Percentiles rank a stretch among this genome's conserved stretches.
phyloP scores from a whole-genome alignment of 2,888 invertebrate genomes.

The Melipona bicolor region DNA sequence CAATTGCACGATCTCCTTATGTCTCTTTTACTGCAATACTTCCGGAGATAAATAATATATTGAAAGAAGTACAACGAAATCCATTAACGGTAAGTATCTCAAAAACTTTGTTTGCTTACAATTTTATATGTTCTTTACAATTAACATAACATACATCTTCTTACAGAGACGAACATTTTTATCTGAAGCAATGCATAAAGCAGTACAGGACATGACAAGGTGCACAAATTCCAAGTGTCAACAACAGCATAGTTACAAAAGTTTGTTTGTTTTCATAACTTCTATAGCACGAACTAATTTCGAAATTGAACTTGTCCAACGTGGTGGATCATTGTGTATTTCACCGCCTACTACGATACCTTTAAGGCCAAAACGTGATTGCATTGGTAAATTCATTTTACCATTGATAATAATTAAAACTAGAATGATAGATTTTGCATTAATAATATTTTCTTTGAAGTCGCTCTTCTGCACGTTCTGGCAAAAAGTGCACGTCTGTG shows the following conservation, averaged over 20 bases:
- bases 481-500: slow-evolving; percentile 93
- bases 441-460: slow-evolving; percentile 85
- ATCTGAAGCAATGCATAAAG: slow-evolving; percentile 94
- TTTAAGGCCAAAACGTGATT: slow-evolving; percentile 91
- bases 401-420: neutral
- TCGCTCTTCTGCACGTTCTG: slow-evolving; percentile 94
- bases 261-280: slow-evolving; percentile 94
- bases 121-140: neutral
- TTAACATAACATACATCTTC: slow-evolving; percentile 3
- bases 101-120: neutral
- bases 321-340: slow-evolving; percentile 91
- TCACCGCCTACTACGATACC: slow-evolving; percentile 85
- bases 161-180: slow-evolving; percentile 88
- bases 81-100: slow-evolving; percentile 85
- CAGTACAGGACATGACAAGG: slow-evolving; percentile 97
- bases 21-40: slow-evolving; percentile 85
- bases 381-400: slow-evolving; percentile 87
- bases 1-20: slow-evolving; percentile 87
- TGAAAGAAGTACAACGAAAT: slow-evolving; percentile 88
- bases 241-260: slow-evolving; percentile 89
- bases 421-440: neutral
- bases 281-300: slow-evolving; percentile 96
- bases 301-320: slow-evolving; percentile 95
- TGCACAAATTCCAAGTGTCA: slow-evolving; percentile 93
- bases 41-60: slow-evolving; percentile 86